A percentile compares a stretch with the other conserved stretches of the same genome.
phyloP scores from a whole-genome alignment of 2,888 invertebrate species.

The Hemistola chrysoprasaria region DNA sequence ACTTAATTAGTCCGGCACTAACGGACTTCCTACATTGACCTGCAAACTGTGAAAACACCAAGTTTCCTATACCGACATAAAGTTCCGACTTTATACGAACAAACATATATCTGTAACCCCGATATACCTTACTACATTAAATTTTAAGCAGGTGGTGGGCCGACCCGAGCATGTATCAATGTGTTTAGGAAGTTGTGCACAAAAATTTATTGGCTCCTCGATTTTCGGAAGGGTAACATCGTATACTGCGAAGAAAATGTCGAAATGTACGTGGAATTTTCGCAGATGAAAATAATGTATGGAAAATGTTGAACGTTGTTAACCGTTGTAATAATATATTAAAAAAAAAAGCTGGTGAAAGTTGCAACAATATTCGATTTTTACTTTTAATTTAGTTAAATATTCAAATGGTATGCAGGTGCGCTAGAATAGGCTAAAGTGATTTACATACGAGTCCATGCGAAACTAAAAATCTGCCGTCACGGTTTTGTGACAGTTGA shows the following conservation, averaged over 20 bases:
- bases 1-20: conserved; percentile 25
- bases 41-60: conserved; percentile 23
- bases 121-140: conserved; percentile 33
- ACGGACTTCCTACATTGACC: conserved; percentile 27
- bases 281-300: conserved; percentile 21
- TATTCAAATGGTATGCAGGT: too few relatives aligned
- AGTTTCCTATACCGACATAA: conserved; percentile 26
- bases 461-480: too few relatives aligned
- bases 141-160: conserved; percentile 35
- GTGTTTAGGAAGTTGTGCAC: conserved; percentile 35
- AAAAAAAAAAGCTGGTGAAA: too few relatives aligned
- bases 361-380: too few relatives aligned
- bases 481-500: too few relatives aligned
- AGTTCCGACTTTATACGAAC: conserved; percentile 25
- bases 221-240: conserved; percentile 25
- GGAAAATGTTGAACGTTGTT: conserved; percentile 8
- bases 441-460: too few relatives aligned
- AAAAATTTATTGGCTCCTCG: conserved; percentile 33
- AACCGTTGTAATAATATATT: too few relatives aligned
- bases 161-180: conserved; percentile 33
- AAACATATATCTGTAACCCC: conserved; percentile 22
- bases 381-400: too few relatives aligned
- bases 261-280: conserved; percentile 19
- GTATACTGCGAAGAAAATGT: conserved; percentile 27
- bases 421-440: too few relatives aligned